Base-by-base conservation (phyloP, 2,888 invertebrate species). In the Tribolium freemani region DNA sequence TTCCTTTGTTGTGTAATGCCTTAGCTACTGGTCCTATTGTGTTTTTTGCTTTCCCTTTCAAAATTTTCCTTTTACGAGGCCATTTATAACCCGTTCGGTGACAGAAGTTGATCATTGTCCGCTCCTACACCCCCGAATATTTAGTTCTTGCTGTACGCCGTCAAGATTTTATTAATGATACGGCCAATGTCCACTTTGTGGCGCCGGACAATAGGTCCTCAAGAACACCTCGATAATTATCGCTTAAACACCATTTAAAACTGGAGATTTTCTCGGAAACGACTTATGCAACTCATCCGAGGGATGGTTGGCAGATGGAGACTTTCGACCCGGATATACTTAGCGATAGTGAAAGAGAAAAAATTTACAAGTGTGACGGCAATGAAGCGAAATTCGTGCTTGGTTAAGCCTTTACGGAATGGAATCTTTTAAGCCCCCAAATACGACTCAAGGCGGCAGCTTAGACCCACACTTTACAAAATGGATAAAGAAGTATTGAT, bases 1-100 rank as follows among this genome's bases (percentile, higher is more conserved):
- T 44, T 70, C 67, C 71, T 73, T 82, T 82, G 80, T 81, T 76
- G 77, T 61, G 67, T 71, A 74, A 76, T 72, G 73, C 73, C 67
- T 75, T 66, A 31, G 79, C 78, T 79, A 80, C 78, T 69, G 78
- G 67, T 69, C 60, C 70, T 71, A 70, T 72, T 67, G 74, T 75
- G 53, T 31, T 70, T 71, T 75, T 70, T 6, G 66, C 69, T 75
- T 60, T 67, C 69, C 53, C 69, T 72, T 74, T 72, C 69, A 44
- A 58, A 72, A 50, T 66, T 69, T 69, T 58, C 51, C 60, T 69
- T 74, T 71, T 72, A 64, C 60, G 69, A 50, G 1, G 48, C 67
- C 74, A 74, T 74, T 72, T 70, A 70, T 72, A 75, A 75, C 71
- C 72, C 72, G 38, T 75, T 75, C 63, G 44, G 51, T 75, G 75